These are phyloP conservation scores for Bungarus multicinctus DNA, from an alignment of 2,113 vertebrate species.

Conservation along the genomic window DNA sequence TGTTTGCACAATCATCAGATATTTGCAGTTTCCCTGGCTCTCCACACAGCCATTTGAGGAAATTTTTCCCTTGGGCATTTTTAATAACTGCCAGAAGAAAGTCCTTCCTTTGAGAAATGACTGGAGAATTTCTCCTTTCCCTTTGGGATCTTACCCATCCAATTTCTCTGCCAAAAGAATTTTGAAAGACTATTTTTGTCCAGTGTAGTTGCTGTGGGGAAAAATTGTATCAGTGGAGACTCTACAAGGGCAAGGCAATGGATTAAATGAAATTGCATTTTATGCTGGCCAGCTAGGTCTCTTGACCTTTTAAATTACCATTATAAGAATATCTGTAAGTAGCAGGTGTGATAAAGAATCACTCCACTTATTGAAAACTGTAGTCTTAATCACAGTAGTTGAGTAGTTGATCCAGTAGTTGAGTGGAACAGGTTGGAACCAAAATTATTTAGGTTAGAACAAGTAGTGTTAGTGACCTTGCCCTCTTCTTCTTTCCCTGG, in stretches of 20 bases:
- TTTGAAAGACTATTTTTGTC: not conserved
- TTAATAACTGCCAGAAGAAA: not conserved
- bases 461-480: not conserved
- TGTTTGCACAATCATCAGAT: not conserved
- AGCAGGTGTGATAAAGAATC: not conserved
- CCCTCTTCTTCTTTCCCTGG: not conserved
- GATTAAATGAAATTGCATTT: not conserved
- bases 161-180: not conserved
- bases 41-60: not conserved
- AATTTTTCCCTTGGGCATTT: not conserved
- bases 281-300: not conserved
- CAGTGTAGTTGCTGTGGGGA: not conserved
- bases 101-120: not conserved
- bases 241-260: not conserved
- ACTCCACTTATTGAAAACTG: not conserved
- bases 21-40: not conserved
- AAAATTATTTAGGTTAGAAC: not conserved
- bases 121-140: not conserved
- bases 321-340: not conserved
- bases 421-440: not conserved
- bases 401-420: not conserved
- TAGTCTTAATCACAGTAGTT: not conserved
- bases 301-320: not conserved
- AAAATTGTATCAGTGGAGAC: not conserved
- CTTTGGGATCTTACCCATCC: not conserved